Conservation (phyloP, 2,797 vertebrate genomes). For the Muraenolepis orangiensis region DNA sequence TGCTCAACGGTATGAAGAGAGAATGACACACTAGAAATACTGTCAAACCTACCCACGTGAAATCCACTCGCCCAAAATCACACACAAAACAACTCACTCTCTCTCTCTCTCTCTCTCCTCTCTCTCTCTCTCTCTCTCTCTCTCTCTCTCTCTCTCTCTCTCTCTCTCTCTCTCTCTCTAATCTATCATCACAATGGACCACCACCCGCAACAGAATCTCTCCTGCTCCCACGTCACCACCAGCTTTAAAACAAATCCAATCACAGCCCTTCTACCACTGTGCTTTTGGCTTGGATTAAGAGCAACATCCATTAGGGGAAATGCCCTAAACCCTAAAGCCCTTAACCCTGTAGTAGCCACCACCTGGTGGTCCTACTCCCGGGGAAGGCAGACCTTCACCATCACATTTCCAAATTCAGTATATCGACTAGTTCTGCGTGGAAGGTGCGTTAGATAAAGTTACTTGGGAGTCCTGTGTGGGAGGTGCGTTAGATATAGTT, state of each 20-base stretch:
- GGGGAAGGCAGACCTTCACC: neutral
- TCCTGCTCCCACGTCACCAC: neutral
- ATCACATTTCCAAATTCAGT: neutral
- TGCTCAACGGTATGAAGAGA: neutral
- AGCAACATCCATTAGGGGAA: neutral
- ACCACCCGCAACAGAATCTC: neutral
- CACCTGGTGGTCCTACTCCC: neutral
- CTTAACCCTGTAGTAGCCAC: too few relatives aligned
- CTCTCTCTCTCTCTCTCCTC: neutral
- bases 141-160: neutral
- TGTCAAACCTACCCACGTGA: neutral
- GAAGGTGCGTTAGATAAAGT: too few relatives aligned
- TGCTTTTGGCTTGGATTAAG: neutral
- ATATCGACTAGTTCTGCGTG: too few relatives aligned
- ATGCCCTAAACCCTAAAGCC: neutral
- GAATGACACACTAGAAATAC: neutral
- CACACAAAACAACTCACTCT: neutral
- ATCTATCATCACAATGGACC: neutral
- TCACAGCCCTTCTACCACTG: neutral
- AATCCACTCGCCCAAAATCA: neutral
- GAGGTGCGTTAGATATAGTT: neutral
- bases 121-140: neutral
- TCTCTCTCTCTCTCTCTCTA: neutral
- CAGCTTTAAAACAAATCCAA: neutral
- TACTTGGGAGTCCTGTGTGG: too few relatives aligned